phyloP scores from a whole-genome alignment of 2,113 vertebrate species.

The Lontra canadensis region DNA sequence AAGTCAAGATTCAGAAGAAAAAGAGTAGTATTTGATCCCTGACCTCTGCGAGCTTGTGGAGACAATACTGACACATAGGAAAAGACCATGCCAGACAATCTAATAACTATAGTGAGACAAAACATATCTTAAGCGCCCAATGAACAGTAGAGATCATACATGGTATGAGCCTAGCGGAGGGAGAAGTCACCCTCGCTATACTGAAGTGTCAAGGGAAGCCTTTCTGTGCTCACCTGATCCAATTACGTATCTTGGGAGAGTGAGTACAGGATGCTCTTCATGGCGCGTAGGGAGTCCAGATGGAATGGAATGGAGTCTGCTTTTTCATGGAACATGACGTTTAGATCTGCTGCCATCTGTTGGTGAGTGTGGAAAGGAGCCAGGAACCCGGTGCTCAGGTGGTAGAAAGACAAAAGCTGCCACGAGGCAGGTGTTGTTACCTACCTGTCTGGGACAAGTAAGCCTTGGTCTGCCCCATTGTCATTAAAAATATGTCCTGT shows the following conservation, averaged over 20 bases:
- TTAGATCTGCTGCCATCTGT: conserved; percentile 69
- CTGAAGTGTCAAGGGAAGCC: neutral
- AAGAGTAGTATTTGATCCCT: neutral
- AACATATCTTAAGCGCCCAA: neutral
- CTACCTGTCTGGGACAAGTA: neutral
- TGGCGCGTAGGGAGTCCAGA: neutral
- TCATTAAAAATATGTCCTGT: neutral
- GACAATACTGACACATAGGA: neutral
- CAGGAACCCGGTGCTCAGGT: neutral
- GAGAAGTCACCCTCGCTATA: neutral
- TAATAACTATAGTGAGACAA: neutral
- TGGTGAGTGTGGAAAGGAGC: conserved; percentile 3
- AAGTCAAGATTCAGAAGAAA: conserved; percentile 10
- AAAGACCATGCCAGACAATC: neutral
- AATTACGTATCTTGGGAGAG: neutral
- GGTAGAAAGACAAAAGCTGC: neutral
- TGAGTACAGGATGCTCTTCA: neutral
- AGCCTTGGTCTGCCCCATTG: neutral
- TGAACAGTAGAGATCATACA: neutral
- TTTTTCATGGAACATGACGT: neutral
- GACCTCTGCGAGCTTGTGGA: neutral
- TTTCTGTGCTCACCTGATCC: neutral
- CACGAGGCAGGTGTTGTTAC: neutral
- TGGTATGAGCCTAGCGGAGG: neutral
- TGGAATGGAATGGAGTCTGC: neutral